Conservation (phyloP, 2,113 vertebrate species). For the Cromileptes altivelis region DNA sequence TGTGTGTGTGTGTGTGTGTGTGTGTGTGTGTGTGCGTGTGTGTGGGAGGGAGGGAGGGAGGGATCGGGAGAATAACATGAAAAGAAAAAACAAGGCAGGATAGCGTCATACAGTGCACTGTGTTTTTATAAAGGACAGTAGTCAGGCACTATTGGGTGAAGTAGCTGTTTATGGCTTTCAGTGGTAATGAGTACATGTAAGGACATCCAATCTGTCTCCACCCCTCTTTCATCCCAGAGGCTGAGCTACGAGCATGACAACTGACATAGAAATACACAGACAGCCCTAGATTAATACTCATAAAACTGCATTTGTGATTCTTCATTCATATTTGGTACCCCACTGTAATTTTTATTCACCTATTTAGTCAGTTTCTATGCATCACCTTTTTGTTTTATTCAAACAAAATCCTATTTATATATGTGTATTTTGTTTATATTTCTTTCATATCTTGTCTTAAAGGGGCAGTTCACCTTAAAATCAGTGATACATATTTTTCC, state of each 20-base stretch:
- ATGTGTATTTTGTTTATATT: background rate
- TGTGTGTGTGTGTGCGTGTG: background rate
- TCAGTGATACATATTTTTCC: too few species aligned
- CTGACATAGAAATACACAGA: background rate
- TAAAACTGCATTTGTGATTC: background rate
- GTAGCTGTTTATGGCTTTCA: constrained; percentile 23
- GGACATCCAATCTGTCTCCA: constrained; percentile 17
- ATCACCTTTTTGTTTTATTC: background rate
- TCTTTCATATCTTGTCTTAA: background rate
- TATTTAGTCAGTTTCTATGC: background rate
- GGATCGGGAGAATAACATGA: background rate
- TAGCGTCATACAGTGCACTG: background rate
- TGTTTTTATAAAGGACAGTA: constrained; percentile 22
- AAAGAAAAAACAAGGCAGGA: background rate
- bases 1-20: background rate
- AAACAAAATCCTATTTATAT: background rate
- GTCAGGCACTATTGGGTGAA: background rate
- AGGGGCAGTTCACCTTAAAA: too few species aligned
- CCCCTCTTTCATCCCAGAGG: background rate
- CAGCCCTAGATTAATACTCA: background rate
- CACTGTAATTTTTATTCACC: background rate
- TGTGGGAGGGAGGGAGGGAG: too few species aligned
- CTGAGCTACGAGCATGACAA: background rate
- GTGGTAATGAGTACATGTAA: constrained; percentile 33
- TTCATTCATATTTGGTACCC: background rate